Evolutionary conservation across 37 sponge, comb jelly and placozoan genomes (phyloP).

Genomic region (Tethya wilhelma): DNA sequence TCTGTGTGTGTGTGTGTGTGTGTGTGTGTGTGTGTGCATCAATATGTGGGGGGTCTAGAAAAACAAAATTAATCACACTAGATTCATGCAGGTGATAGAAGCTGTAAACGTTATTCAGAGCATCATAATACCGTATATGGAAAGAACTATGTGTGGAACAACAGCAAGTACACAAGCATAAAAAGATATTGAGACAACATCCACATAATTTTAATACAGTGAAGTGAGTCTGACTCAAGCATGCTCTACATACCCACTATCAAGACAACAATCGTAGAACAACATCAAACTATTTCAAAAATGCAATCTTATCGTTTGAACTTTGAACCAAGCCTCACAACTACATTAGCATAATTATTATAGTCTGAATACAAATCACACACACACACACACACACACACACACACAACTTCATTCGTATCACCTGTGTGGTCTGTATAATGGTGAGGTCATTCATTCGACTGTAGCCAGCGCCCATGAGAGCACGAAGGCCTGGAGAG

Average conservation of each 20-base stretch:
- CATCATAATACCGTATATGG: no score
- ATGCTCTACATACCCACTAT: not conserved
- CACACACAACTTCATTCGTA: not conserved
- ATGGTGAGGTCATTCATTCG: constrained; percentile 98
- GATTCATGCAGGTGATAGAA: no score
- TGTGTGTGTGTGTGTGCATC: not conserved
- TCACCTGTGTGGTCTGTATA: constrained; percentile 96
- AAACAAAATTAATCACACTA: no score
- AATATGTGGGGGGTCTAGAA: not conserved
- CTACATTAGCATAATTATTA: not conserved
- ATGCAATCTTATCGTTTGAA: no score
- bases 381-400: no score
- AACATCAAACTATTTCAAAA: no score
- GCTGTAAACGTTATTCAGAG: no score
- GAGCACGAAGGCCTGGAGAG: constrained; percentile 85
- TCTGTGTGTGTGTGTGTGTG: constrained; percentile 12
- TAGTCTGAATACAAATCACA: no score
- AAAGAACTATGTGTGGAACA: no score
- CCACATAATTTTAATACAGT: no score
- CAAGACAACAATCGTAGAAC: not conserved
- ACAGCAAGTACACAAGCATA: no score
- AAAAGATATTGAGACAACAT: no score
- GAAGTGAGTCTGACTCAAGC: not conserved
- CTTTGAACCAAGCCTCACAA: not conserved
- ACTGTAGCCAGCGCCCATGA: constrained; percentile 96